Percentiles rank a stretch among this genome's conserved stretches.
These are phyloP conservation scores for Eriocheir sinensis DNA, from an alignment of 1,140 invertebrate genomes.

Conservation along the genomic window DNA sequence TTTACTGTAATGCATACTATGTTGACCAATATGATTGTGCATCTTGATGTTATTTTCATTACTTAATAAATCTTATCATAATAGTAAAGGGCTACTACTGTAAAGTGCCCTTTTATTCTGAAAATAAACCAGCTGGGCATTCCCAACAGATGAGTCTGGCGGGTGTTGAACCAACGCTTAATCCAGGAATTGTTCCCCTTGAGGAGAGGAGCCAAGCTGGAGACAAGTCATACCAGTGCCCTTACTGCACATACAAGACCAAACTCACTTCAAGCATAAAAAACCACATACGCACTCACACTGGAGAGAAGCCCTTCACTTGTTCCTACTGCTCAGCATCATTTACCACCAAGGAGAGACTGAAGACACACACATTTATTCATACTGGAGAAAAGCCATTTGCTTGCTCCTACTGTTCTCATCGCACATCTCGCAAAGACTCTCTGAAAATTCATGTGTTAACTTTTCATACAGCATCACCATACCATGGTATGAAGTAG, in stretches of 20 bases:
- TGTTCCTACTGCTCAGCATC: constrained; percentile 62
- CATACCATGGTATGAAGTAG: too few relatives aligned
- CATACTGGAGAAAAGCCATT: constrained; percentile 69
- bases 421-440: constrained; percentile 61
- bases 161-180: constrained; percentile 52
- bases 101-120: not conserved
- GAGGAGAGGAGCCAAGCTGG: constrained; percentile 4
- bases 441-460: constrained; percentile 62
- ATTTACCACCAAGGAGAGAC: constrained; percentile 58
- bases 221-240: constrained; percentile 61
- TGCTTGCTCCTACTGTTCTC: constrained; percentile 61
- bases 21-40: too few relatives aligned
- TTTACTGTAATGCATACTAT: too few relatives aligned
- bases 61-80: not conserved
- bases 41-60: not conserved
- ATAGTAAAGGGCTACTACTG: not conserved
- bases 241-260: constrained; percentile 62
- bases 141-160: constrained; percentile 71
- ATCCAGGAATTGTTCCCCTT: constrained; percentile 31
- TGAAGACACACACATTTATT: constrained; percentile 56
- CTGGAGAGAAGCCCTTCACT: constrained; percentile 64
- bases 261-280: constrained; percentile 58
- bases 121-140: constrained; percentile 59
- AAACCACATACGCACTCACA: constrained; percentile 64
- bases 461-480: constrained; percentile 40